Conservation (phyloP, 2,797 vertebrate genomes). For the Pseudocheirus occidentalis region DNA sequence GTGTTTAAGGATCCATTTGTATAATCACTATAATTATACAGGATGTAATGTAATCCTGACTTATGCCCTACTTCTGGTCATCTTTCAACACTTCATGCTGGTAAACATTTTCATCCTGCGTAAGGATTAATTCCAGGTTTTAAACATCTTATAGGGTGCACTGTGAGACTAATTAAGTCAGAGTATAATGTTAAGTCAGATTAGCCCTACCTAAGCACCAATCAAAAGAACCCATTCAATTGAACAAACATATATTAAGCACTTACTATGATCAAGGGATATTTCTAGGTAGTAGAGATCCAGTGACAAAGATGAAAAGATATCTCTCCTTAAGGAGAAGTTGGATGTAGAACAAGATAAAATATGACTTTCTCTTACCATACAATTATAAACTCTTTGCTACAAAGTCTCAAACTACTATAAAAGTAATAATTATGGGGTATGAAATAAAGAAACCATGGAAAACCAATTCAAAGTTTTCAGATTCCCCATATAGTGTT, state of each 20-base stretch:
- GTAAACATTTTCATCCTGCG: background rate
- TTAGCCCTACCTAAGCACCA: background rate
- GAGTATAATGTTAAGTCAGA: background rate
- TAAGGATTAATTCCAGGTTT: background rate
- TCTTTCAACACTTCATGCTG: background rate
- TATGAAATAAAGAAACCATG: background rate
- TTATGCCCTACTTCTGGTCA: background rate
- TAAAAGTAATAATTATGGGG: background rate
- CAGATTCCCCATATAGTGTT: too few relatives aligned
- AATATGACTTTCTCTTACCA: background rate
- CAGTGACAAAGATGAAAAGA: background rate
- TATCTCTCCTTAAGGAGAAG: background rate
- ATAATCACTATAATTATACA: background rate
- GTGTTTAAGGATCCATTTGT: background rate
- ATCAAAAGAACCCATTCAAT: background rate
- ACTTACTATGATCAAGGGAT: background rate
- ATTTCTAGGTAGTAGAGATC: background rate
- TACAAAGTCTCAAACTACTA: background rate
- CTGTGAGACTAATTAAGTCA: background rate
- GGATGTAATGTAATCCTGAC: background rate
- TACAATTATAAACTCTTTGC: background rate
- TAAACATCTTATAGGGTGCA: background rate
- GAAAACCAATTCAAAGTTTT: background rate
- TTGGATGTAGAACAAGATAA: background rate
- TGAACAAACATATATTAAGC: background rate